These are phyloP conservation scores for Creontiades dilutus DNA, from an alignment of 2,888 invertebrate genomes.

Conservation along the genomic window DNA sequence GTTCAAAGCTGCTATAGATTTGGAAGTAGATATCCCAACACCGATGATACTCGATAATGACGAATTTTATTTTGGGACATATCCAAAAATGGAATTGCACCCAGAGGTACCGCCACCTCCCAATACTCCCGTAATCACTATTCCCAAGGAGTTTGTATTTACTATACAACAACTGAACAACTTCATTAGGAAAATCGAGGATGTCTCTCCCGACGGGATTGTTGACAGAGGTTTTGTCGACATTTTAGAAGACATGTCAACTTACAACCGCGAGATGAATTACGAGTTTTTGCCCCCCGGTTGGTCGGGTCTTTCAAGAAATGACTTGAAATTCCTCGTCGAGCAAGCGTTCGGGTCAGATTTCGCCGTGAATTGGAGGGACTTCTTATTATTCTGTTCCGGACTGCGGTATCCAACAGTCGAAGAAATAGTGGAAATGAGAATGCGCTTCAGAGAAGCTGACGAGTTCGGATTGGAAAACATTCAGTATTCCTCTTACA, in stretches of 20 bases:
- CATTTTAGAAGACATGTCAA: conserved; percentile 62
- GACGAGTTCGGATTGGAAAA: conserved; percentile 53
- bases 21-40: conserved; percentile 32
- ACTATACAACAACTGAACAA: conserved; percentile 56
- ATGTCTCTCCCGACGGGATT: conserved; percentile 53
- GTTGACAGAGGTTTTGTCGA: conserved; percentile 53
- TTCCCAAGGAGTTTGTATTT: conserved; percentile 29
- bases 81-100: not conserved
- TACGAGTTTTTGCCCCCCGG: conserved; percentile 54
- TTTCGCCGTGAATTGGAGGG: conserved; percentile 59
- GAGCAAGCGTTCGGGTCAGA: conserved; percentile 51
- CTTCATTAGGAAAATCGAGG: conserved; percentile 64
- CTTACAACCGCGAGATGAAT: conserved; percentile 37
- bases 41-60: conserved; percentile 50
- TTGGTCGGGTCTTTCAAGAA: conserved; percentile 48
- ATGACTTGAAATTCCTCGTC: conserved; percentile 28
- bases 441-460: conserved; percentile 52
- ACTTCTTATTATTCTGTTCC: conserved; percentile 54
- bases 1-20: conserved; percentile 49
- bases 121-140: conserved; percentile 14
- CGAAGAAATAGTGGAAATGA: conserved; percentile 64
- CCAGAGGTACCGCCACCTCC: conserved; percentile 43
- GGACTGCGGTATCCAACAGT: conserved; percentile 57
- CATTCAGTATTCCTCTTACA: conserved; percentile 47
- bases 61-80: conserved; percentile 46